phyloP scores from a whole-genome alignment of 2,888 invertebrate genomes.

The Lycia hirtaria region DNA sequence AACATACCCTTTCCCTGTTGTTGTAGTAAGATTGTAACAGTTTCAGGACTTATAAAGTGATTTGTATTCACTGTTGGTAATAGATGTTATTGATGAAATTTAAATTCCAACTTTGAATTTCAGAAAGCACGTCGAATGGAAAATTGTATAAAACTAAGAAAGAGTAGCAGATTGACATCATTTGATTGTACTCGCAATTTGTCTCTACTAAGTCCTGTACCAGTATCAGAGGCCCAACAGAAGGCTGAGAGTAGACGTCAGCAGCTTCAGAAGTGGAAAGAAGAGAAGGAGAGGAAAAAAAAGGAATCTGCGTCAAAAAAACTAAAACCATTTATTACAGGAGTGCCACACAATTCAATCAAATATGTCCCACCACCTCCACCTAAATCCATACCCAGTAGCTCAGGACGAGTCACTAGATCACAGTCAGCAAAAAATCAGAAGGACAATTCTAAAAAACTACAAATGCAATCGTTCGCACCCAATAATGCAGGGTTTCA shows the following conservation, averaged over 20 bases:
- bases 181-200: slow-evolving; percentile 69
- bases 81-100: no score
- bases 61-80: no score
- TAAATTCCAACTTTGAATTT: slow-evolving; percentile 20
- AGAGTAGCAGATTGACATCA: slow-evolving; percentile 58
- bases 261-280: slow-evolving; percentile 75
- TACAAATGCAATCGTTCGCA: slow-evolving; percentile 71
- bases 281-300: slow-evolving; percentile 71
- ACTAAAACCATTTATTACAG: slow-evolving; percentile 72
- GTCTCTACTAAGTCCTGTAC: slow-evolving; percentile 45
- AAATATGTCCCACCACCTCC: slow-evolving; percentile 68
- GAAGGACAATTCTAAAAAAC: slow-evolving; percentile 33
- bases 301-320: slow-evolving; percentile 61
- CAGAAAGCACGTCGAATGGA: slow-evolving; percentile 69
- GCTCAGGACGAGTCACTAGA: slow-evolving; percentile 69
- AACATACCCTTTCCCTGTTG: no score
- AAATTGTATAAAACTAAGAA: slow-evolving; percentile 57
- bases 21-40: no score
- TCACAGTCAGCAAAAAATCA: slow-evolving; percentile 58
- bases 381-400: slow-evolving; percentile 57
- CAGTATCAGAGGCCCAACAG: slow-evolving; percentile 44
- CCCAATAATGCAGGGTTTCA: slow-evolving; percentile 82
- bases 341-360: slow-evolving; percentile 58
- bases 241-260: slow-evolving; percentile 64
- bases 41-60: no score